phyloP scores from a whole-genome alignment of 1,140 invertebrate genomes.

The Tetragonula clypearis region DNA sequence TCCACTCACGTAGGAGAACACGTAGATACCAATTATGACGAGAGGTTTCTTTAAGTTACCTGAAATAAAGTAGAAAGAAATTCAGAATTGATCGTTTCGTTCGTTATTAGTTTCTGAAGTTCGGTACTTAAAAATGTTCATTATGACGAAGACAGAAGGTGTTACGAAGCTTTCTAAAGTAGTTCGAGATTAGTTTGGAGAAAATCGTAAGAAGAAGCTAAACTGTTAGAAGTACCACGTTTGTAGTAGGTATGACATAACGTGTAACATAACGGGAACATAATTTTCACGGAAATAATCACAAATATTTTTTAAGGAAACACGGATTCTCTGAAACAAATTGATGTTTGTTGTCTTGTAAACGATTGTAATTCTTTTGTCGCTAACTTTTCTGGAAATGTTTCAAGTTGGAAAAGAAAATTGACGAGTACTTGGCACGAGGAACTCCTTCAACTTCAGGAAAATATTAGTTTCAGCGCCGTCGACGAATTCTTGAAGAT shows the following conservation, averaged over 20 bases:
- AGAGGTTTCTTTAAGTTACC: slow-evolving; percentile 67
- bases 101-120: slow-evolving; percentile 9
- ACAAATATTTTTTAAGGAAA: not conserved
- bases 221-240: not conserved
- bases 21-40: slow-evolving; percentile 69
- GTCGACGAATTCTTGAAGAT: slow-evolving; percentile 74
- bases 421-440: slow-evolving; percentile 62
- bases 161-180: not conserved
- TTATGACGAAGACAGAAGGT: not conserved
- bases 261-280: not conserved
- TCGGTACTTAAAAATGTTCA: slow-evolving; percentile 6
- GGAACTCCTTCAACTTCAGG: slow-evolving; percentile 70
- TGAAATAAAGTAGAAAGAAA: slow-evolving; percentile 51
- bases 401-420: slow-evolving; percentile 2
- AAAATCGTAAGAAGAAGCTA: not conserved
- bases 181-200: not conserved
- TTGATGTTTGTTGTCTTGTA: not conserved
- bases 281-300: not conserved
- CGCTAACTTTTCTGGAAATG: not conserved
- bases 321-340: not conserved
- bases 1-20: slow-evolving; percentile 72
- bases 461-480: slow-evolving; percentile 62
- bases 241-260: not conserved
- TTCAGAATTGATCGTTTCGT: not conserved
- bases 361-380: not conserved